These are phyloP conservation scores for Neuroscelio doddi DNA, from an alignment of 2,888 invertebrate genomes.

Conservation along the genomic window DNA sequence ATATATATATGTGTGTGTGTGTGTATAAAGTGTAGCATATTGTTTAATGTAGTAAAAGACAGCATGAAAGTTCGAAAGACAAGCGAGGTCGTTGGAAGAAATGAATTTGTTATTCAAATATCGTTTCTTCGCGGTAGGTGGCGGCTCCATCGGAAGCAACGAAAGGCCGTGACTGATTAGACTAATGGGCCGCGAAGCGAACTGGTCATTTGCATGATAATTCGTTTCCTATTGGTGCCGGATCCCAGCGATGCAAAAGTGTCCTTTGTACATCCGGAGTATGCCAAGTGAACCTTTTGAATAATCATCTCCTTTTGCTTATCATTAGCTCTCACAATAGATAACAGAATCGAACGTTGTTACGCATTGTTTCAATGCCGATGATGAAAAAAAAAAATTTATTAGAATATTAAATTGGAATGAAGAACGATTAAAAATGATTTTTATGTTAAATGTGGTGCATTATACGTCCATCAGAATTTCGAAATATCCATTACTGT, in stretches of 20 bases:
- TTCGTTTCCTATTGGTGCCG: slow-evolving; percentile 53
- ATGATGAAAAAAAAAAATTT: too few species aligned
- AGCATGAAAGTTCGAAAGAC: slow-evolving; percentile 35
- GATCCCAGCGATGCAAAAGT: slow-evolving; percentile 54
- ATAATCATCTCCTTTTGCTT: slow-evolving; percentile 24
- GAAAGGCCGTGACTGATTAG: slow-evolving; percentile 54
- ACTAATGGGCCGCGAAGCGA: slow-evolving; percentile 61
- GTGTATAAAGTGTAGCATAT: too few species aligned
- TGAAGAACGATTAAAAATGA: too few species aligned
- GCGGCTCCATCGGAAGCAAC: slow-evolving; percentile 31
- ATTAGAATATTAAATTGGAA: too few species aligned
- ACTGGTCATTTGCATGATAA: slow-evolving; percentile 63
- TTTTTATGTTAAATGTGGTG: too few species aligned
- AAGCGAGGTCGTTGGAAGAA: slow-evolving; percentile 48
- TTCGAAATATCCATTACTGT: too few species aligned
- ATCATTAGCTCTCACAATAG: slow-evolving; percentile 23
- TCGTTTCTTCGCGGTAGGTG: slow-evolving; percentile 44
- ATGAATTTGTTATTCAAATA: slow-evolving; percentile 64
- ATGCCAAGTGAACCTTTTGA: slow-evolving; percentile 24
- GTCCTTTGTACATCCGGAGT: slow-evolving; percentile 34
- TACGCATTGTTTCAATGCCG: neutral
- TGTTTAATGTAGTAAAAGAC: too few species aligned
- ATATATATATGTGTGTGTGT: too few species aligned
- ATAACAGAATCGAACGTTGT: slow-evolving; percentile 1
- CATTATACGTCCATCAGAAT: too few species aligned